Conservation (phyloP, 2,888 invertebrate species). For the Agrilus mali region DNA sequence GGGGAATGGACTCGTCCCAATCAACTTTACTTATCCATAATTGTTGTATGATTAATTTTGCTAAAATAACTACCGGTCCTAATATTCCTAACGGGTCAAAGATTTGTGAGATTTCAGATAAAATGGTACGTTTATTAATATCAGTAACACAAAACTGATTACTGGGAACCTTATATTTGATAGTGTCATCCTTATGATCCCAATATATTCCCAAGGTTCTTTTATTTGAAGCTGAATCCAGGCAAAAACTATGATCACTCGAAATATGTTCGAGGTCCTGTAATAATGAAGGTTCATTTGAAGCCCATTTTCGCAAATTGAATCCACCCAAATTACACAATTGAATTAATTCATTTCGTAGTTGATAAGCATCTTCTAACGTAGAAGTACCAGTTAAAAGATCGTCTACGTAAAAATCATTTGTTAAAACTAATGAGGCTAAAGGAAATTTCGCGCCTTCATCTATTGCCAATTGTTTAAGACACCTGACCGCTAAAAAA, state of each 20-base stretch:
- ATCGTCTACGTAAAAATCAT: conserved; percentile 3
- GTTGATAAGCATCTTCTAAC: not conserved
- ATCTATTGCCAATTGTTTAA: too few species aligned
- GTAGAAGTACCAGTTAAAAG: conserved; percentile 1
- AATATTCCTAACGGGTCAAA: conserved; percentile 12
- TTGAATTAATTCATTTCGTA: not conserved
- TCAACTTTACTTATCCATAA: conserved; percentile 6
- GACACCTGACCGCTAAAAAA: too few species aligned
- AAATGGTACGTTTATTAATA: conserved; percentile 5
- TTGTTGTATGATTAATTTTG: conserved; percentile 10
- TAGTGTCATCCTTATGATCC: too few species aligned
- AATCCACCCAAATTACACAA: too few species aligned
- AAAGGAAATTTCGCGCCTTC: conserved; percentile 4
- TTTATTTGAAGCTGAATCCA: not conserved
- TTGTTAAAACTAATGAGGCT: conserved; percentile 1
- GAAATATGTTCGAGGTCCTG: too few species aligned
- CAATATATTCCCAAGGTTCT: not conserved
- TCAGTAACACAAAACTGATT: too few species aligned
- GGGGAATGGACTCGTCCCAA: conserved; percentile 10
- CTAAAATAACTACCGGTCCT: conserved; percentile 4
- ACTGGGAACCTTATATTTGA: too few species aligned
- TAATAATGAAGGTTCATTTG: too few species aligned
- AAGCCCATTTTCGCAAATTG: too few species aligned
- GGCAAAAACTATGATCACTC: not conserved
- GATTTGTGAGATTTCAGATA: conserved; percentile 4